phyloP scores from a whole-genome alignment of 2,888 invertebrate genomes.

The Eupithecia subumbrata region DNA sequence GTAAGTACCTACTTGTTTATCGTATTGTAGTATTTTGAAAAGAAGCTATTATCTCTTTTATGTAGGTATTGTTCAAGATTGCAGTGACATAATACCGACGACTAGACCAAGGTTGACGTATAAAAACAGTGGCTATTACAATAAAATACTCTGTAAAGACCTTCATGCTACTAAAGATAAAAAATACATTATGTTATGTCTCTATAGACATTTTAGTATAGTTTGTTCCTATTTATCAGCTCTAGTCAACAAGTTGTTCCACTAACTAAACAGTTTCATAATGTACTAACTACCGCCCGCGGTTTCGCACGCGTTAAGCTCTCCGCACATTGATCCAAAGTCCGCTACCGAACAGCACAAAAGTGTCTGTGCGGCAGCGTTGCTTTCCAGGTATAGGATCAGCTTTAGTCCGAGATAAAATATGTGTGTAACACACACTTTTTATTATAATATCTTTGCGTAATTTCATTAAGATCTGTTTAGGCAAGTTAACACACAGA shows the following conservation, averaged over 20 bases:
- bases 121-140: neutral
- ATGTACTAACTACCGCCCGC: neutral
- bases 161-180: neutral
- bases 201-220: neutral
- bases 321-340: too few relatives aligned
- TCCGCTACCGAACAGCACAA: too few relatives aligned
- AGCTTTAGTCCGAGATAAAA: too few relatives aligned
- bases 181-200: neutral
- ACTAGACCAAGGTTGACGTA: neutral
- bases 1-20: neutral
- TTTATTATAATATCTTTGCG: too few relatives aligned
- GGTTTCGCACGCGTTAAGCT: too few relatives aligned
- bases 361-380: too few relatives aligned
- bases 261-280: neutral
- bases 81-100: neutral
- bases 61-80: neutral
- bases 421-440: too few relatives aligned
- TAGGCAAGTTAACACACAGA: too few relatives aligned
- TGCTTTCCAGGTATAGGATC: too few relatives aligned
- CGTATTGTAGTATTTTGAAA: neutral
- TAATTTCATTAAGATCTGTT: too few relatives aligned
- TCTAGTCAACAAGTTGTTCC: neutral
- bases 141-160: neutral
- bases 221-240: neutral
- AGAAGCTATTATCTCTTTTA: neutral